Evolutionary conservation across 2,888 invertebrate genomes (phyloP).

Genomic region (Luffia ferchaultella): DNA sequence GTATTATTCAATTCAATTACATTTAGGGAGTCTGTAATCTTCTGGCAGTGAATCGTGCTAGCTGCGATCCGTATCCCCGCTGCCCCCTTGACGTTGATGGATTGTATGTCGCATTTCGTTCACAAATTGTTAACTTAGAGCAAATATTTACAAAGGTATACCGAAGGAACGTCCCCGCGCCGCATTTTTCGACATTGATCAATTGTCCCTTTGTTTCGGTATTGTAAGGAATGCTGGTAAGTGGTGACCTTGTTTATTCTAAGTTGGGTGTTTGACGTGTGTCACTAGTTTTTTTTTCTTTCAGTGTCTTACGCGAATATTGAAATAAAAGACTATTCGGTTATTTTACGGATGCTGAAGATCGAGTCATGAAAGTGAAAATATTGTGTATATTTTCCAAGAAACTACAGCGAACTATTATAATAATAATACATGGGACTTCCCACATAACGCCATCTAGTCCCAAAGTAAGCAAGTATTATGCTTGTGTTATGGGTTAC

Average conservation of each 20-base stretch:
- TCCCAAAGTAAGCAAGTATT: no score
- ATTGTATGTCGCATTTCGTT: slow-evolving; percentile 26
- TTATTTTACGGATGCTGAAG: no score
- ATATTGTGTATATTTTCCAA: no score
- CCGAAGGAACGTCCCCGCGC: slow-evolving; percentile 18
- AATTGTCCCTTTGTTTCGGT: slow-evolving; percentile 11
- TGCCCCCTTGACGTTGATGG: slow-evolving; percentile 30
- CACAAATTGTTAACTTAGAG: slow-evolving; percentile 36
- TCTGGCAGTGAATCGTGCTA: not conserved
- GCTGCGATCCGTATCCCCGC: not conserved
- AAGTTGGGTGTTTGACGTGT: not conserved
- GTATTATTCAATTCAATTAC: not conserved
- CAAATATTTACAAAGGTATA: slow-evolving; percentile 34
- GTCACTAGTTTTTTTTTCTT: no score
- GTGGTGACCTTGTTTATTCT: not conserved
- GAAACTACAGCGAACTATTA: no score
- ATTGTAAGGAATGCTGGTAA: not conserved
- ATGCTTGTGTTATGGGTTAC: no score
- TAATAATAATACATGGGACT: no score
- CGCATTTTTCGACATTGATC: slow-evolving; percentile 29
- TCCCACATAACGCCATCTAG: no score
- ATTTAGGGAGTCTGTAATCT: not conserved
- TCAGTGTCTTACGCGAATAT: no score
- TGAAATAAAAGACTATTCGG: no score
- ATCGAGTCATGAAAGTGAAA: no score